A percentile compares a stretch with the other conserved stretches of the same genome.
These are phyloP conservation scores for Phoxinus phoxinus DNA, from an alignment of 2,113 vertebrate species.

Conservation along the genomic window DNA sequence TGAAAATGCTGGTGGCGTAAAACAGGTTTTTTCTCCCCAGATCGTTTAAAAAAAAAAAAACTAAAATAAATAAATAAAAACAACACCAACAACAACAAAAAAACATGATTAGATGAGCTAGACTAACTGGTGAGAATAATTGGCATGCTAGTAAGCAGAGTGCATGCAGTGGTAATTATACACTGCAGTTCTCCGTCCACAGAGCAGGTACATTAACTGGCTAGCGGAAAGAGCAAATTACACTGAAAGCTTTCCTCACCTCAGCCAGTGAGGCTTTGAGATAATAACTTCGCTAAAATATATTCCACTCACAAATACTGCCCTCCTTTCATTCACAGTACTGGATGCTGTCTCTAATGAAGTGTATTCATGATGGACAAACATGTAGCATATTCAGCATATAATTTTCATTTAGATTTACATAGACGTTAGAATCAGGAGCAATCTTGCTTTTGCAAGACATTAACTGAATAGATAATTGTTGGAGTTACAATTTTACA, in stretches of 20 bases:
- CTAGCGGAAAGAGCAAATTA: slow-evolving; percentile 69
- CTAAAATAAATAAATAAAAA: no score
- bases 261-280: slow-evolving; percentile 48
- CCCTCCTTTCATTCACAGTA: slow-evolving; percentile 25
- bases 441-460: not conserved
- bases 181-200: slow-evolving; percentile 64
- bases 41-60: not conserved
- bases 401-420: slow-evolving; percentile 16
- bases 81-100: slow-evolving; percentile 36
- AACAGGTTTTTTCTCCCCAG: not conserved
- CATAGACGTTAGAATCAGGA: not conserved
- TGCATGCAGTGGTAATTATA: slow-evolving; percentile 69
- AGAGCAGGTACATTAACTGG: slow-evolving; percentile 70
- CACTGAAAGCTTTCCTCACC: slow-evolving; percentile 56
- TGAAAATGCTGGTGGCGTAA: slow-evolving; percentile 13
- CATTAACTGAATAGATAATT: not conserved
- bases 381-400: slow-evolving; percentile 5
- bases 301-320: slow-evolving; percentile 43
- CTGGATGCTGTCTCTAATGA: slow-evolving; percentile 3
- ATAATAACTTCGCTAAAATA: slow-evolving; percentile 49
- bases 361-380: slow-evolving; percentile 1
- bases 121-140: slow-evolving; percentile 73
- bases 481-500: not conserved
- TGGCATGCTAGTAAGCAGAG: slow-evolving; percentile 61
- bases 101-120: slow-evolving; percentile 59